Evolutionary conservation across 2,113 vertebrate species (phyloP), one percentile per base, ranked within the genome.

Genomic region (Dromas ardeola): DNA sequence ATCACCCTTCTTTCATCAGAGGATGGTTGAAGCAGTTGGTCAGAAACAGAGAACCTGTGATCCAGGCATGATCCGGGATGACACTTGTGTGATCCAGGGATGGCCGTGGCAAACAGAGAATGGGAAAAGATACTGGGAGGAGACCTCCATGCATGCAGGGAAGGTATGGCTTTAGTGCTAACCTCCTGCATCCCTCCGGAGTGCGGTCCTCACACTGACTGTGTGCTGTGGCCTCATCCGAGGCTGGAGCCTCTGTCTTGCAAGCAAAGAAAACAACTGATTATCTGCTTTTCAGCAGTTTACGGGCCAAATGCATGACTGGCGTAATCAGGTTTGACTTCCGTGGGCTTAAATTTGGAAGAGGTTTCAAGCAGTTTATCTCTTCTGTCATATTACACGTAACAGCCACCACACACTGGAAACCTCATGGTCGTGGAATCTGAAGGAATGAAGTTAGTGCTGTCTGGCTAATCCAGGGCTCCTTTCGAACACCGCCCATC

Each of bases 101-200:
- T 0, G 7, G 26, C 63, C 29, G 29, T 7, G 53, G 55, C 15
- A 56, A 73, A 52, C 6, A 36, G 49, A 23, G 34, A 49, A 26
- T 36, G 63, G 70, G 86, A 85, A 94, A 47, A 53, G 23, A 22
- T 50, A 19, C 2, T 3, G 1, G 49, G 53, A 59, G 32, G 21
- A 77, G 27, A 43, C 1, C 3, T 5, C 13, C 8, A 6, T 53
- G 27, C 1, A 0, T 19, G 16, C 21, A 27, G 17, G n/a, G 18
- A 5, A 45, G 6, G 38, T 42, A 32, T n/a, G 79, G 50, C 61
- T 86, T 69, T 53, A 34, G 71, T 36, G 55, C 20, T 55, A 43
- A 86, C 30, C 6, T 81, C 58, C 47, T 45, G n/a, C 2, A 3
- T 82, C 76, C 55, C 38, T 32, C 22, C 5, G 2, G 52, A 81